Evolutionary conservation across 2,888 invertebrate species (phyloP), one percentile per base, ranked within the genome.

Genomic region (Abrostola triplasia): DNA sequence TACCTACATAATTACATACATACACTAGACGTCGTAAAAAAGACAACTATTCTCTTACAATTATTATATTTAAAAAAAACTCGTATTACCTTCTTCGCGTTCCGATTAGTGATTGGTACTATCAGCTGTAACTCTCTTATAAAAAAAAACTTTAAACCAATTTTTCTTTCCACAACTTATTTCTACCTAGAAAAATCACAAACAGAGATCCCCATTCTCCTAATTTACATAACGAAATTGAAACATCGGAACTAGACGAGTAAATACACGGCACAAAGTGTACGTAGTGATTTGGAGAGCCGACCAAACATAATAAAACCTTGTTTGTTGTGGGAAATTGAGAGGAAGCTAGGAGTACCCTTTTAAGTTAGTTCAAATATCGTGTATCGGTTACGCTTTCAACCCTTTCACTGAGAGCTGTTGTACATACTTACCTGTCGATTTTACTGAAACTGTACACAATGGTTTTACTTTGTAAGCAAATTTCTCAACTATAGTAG

Each of bases 311-410:
- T 70, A 74, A 76, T 72, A 70, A 60, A 71, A 64, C 51, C 58
- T 57, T 76, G 76, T 76, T 79, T 76, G 64, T 47, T 38, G 66
- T 44, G 41, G 59, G 67, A 76, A 79, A 77, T 79, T 73, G 76
- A 73, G 76, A 78, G 65, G 76, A 59, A 51, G 55, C 58, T 12
- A 48, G 65, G 70, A 62, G 64, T 59, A 79, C 73, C 70, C 70
- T 79, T 69, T 73, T 73, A 79, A 69, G 70, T 72, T 64, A 69
- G 73, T 69, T 73, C 79, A 77, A 79, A 79, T 76, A 77, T 76
- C 76, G 63, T 67, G 79, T 76, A 66, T 79, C 62, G 76, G 53
- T 72, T 59, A 69, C 64, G 64, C 66, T 76, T 68, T 79, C 72
- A 78, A 67, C 72, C 64, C 62, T 64, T 60, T 37, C 62, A 60